Evolutionary conservation across 2,888 invertebrate species (phyloP), one percentile per base, ranked within the genome.

Genomic region (Prosapia bicincta): DNA sequence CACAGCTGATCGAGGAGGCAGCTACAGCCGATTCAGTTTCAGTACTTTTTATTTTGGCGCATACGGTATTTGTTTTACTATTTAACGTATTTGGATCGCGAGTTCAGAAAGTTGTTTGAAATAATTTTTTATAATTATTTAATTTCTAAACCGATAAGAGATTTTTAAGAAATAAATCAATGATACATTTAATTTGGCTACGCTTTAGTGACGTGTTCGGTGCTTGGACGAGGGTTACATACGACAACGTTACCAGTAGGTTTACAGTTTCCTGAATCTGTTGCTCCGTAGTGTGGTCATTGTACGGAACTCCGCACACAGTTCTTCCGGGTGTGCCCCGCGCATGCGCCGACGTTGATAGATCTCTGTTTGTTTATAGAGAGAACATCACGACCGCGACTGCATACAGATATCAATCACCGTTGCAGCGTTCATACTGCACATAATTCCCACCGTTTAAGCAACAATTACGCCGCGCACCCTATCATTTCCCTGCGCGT

Each of bases 331-430:
- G 54, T 54, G 54, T 54, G 20, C 20, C n/a, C n/a, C 13, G 54
- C 54, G 54, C 54, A 54, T 54, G 54, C 20, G n/a, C 54, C 20
- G 54, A 54, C 54, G n/a, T 54, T 54, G 54, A 54, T 54, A 54
- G 54, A 54, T 54, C 54, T 54, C 54, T 54, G 54, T 54, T 54
- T 54, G 54, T 54, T 54, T 54, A 54, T 54, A 54, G 54, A 54
- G 54, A 54, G 54, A 20, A 20, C 54, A 54, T 54, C 54, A 54
- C 54, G 54, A 54, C 54, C 54, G 20, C 54, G 54, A 54, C 54
- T 54, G 54, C 54, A 54, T n/a, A n/a, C 54, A 2, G 54, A 54
- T 54, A 54, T 54, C 54, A 54, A 54, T 54, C 54, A 54, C n/a
- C 54, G 13, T 54, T 54, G 54, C 54, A 54, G 3, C 54, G 54